These are phyloP conservation scores for Sitta europaea DNA, from an alignment of 2,113 vertebrate genomes.

Conservation along the genomic window DNA sequence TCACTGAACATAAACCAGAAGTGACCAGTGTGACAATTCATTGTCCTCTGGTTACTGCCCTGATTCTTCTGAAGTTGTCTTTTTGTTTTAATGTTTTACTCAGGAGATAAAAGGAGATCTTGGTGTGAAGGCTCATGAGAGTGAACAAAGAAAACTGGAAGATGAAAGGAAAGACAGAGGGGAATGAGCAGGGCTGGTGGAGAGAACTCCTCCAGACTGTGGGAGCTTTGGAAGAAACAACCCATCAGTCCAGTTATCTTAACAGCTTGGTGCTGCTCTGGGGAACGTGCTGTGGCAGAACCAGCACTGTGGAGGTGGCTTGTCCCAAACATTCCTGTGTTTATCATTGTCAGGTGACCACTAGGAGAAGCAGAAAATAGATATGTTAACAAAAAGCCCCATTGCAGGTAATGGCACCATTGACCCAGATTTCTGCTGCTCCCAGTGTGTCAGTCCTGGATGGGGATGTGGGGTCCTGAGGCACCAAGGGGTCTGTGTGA, in stretches of 20 bases:
- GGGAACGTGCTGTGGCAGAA: neutral
- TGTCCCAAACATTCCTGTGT: neutral
- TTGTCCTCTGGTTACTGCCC: neutral
- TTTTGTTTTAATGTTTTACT: neutral
- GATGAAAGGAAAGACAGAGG: neutral
- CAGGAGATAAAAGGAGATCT: neutral
- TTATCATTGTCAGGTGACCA: neutral
- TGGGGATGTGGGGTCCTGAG: neutral
- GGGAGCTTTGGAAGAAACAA: neutral
- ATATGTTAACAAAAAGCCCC: neutral
- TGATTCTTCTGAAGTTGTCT: neutral
- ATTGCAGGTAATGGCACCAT: neutral
- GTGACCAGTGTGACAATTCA: neutral
- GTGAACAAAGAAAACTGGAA: neutral
- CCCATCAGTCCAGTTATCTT: neutral
- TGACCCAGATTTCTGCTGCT: neutral
- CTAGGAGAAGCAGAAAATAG: neutral
- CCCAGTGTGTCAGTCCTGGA: neutral
- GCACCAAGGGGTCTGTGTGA: neutral
- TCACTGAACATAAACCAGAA: neutral
- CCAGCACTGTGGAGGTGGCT: neutral
- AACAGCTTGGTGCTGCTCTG: neutral
- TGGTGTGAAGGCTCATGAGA: neutral
- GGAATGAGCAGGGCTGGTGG: neutral
- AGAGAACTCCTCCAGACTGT: neutral